phyloP scores from a whole-genome alignment of 1,140 invertebrate species.

The Orius laevigatus region DNA sequence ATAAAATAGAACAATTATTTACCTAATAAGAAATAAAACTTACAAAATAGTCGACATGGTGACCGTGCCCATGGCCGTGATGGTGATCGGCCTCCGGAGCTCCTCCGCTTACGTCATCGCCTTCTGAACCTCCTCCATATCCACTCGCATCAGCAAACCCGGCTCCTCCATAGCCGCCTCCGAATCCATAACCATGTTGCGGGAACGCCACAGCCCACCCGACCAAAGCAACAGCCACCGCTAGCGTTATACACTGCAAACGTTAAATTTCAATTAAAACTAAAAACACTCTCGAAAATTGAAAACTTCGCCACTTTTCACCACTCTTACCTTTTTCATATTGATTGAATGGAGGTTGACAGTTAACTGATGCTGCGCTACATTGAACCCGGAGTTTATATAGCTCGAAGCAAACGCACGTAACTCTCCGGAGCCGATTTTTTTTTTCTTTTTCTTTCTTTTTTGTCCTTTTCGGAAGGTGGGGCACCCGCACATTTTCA shows the following conservation, averaged over 20 bases:
- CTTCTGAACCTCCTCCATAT: slow-evolving; percentile 1
- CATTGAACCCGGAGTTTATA: too few species aligned
- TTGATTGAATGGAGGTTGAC: too few species aligned
- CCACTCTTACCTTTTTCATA: too few species aligned
- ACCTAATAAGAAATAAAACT: slow-evolving; percentile 6
- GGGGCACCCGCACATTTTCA: too few species aligned
- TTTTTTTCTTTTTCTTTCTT: too few species aligned
- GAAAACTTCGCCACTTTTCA: too few species aligned
- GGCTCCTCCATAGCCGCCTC: slow-evolving; percentile 2
- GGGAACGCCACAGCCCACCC: slow-evolving; percentile 2
- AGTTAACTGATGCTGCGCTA: too few species aligned
- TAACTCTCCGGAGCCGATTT: too few species aligned
- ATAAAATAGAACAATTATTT: not conserved
- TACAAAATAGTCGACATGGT: slow-evolving; percentile 17
- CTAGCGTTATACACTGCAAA: slow-evolving; percentile 8
- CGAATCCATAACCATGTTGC: slow-evolving; percentile 2
- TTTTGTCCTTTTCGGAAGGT: too few species aligned
- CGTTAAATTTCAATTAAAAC: not conserved
- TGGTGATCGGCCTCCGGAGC: not conserved
- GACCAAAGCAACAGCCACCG: slow-evolving; percentile 1
- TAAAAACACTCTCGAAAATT: too few species aligned
- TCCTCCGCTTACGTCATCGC: not conserved
- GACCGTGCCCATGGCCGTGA: slow-evolving; percentile 9
- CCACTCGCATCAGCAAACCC: not conserved
- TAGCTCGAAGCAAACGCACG: too few species aligned